Conservation (phyloP, 37 sponge, comb jelly and placozoan species). For the Chondrilla cf. caribensis region DNA sequence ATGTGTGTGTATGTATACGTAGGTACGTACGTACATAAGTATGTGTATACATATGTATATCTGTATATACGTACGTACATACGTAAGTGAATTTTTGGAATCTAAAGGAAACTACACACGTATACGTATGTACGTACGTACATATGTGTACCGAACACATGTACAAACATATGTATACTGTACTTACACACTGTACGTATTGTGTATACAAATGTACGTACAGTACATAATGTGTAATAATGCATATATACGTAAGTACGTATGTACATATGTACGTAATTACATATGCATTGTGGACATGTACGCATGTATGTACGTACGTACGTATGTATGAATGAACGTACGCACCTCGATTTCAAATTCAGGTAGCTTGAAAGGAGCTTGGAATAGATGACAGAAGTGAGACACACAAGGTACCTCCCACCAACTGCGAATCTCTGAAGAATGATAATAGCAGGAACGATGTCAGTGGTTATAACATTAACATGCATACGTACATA, state of each 20-base stretch:
- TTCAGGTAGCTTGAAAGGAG: constrained; percentile 68
- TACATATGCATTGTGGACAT: too few species aligned
- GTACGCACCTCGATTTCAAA: constrained; percentile 77
- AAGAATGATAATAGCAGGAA: not conserved
- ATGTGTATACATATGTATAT: not conserved
- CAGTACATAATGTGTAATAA: too few species aligned
- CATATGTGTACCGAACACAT: not conserved
- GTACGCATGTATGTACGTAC: too few species aligned
- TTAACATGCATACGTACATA: not conserved
- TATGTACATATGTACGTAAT: too few species aligned
- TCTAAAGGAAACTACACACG: not conserved
- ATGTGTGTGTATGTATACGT: constrained; percentile 18
- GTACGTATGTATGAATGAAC: too few species aligned
- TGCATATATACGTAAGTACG: too few species aligned
- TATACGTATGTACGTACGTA: not conserved
- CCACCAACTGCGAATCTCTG: constrained; percentile 88
- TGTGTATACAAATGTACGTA: not conserved
- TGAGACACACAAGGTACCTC: constrained; percentile 85
- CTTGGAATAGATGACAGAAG: constrained; percentile 69
- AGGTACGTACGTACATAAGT: not conserved
- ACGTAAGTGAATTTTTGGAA: not conserved
- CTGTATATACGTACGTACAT: not conserved
- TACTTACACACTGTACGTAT: too few species aligned
- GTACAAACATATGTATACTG: not conserved
- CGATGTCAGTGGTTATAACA: constrained; percentile 10